phyloP scores from a whole-genome alignment of 2,797 vertebrate species.

The Champsocephalus esox region DNA sequence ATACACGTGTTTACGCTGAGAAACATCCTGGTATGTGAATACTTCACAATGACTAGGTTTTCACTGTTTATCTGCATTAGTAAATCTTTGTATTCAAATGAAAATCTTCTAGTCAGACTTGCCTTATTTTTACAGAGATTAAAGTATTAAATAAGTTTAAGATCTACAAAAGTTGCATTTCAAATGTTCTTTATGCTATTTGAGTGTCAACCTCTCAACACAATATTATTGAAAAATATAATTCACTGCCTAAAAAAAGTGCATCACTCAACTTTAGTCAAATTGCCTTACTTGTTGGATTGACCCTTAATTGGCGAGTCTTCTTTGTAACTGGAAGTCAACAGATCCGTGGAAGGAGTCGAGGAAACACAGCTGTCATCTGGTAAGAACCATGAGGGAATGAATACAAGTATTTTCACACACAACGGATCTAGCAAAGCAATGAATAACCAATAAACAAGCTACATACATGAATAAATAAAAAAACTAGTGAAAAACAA shows the following conservation, averaged over 20 bases:
- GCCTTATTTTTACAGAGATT: not conserved
- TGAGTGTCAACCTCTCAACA: not conserved
- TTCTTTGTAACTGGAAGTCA: conserved; percentile 71
- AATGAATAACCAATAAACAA: not conserved
- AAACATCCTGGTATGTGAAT: not conserved
- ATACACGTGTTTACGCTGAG: not conserved
- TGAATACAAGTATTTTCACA: not conserved
- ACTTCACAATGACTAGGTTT: not conserved
- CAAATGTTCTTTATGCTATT: not conserved
- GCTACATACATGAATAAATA: not conserved
- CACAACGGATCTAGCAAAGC: not conserved
- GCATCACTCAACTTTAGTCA: not conserved
- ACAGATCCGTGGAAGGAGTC: conserved; percentile 59
- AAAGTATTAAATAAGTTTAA: not conserved
- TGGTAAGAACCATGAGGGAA: conserved; percentile 34
- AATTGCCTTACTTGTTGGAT: conserved; percentile 54
- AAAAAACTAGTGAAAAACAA: not conserved
- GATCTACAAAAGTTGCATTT: not conserved
- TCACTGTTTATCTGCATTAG: not conserved
- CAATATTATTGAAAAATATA: not conserved
- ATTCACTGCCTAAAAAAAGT: not conserved
- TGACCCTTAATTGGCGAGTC: conserved; percentile 55
- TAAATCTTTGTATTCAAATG: not conserved
- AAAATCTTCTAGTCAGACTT: not conserved
- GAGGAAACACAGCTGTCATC: conserved; percentile 78